These are phyloP conservation scores for Tipula lateralis DNA, from an alignment of 2,888 invertebrate genomes.

Conservation along the genomic window DNA sequence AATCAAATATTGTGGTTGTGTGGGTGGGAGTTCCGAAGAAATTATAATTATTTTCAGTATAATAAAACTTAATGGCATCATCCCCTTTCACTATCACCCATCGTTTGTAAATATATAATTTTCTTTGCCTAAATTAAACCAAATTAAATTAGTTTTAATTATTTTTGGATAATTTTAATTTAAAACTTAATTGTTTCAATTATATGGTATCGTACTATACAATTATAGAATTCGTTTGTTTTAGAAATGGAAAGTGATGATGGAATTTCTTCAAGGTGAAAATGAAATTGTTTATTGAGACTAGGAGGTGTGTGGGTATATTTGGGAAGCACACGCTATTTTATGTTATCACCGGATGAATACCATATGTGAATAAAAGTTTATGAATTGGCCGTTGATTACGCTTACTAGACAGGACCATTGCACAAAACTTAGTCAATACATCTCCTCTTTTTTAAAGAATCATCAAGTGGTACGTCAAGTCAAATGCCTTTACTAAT, in stretches of 20 bases:
- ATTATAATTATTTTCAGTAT: background rate
- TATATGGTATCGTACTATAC: background rate
- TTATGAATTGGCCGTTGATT: too few relatives aligned
- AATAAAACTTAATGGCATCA: background rate
- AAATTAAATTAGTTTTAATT: background rate
- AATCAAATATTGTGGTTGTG: background rate
- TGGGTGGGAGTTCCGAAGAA: background rate
- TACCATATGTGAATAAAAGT: too few relatives aligned
- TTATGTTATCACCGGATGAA: background rate
- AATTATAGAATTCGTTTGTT: background rate
- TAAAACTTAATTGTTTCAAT: background rate
- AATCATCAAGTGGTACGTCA: too few relatives aligned
- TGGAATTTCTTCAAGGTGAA: background rate
- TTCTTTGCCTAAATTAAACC: background rate
- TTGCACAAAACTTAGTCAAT: too few relatives aligned
- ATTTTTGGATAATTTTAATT: background rate
- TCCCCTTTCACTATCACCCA: background rate
- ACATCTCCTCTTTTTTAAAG: too few relatives aligned
- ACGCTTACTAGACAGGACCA: too few relatives aligned
- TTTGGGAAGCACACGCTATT: background rate
- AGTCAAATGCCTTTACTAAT: too few relatives aligned
- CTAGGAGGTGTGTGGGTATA: background rate
- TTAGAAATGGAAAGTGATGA: background rate
- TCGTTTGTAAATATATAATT: background rate
- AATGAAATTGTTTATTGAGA: background rate